Percentiles rank a stretch among this genome's conserved stretches.
Evolutionary conservation across 2,797 vertebrate genomes (phyloP).

Genomic region (Poecilia velifera): DNA sequence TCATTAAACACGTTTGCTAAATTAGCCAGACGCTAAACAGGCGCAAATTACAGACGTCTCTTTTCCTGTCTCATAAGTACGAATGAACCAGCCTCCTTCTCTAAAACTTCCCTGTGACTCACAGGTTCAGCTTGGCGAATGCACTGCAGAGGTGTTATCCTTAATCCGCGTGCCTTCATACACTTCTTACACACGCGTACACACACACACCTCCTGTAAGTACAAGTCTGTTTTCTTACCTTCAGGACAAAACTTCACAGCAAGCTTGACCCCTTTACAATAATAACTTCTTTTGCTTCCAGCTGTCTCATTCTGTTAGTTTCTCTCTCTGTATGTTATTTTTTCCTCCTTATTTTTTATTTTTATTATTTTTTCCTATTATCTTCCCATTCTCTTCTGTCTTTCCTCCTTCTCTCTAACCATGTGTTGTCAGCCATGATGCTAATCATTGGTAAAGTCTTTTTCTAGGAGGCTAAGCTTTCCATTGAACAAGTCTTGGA

Average conservation of each 20-base stretch:
- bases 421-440: slow-evolving; percentile 38
- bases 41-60: neutral
- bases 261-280: slow-evolving; percentile 68
- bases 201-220: slow-evolving; percentile 25
- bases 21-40: slow-evolving; percentile 11
- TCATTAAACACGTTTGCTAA: slow-evolving; percentile 13
- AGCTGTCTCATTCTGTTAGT: slow-evolving; percentile 26
- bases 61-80: neutral
- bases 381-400: neutral
- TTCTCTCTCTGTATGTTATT: neutral
- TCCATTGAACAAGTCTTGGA: neutral
- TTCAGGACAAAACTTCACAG: slow-evolving; percentile 46
- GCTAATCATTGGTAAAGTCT: slow-evolving; percentile 10
- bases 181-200: neutral
- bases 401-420: slow-evolving; percentile 6
- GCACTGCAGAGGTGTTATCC: neutral
- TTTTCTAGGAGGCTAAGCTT: neutral
- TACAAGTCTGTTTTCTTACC: slow-evolving; percentile 49
- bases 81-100: neutral
- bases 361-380: neutral
- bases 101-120: neutral
- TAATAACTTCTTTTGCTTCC: slow-evolving; percentile 46
- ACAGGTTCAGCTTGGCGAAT: neutral
- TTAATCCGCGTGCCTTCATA: neutral
- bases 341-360: neutral